Evolutionary conservation across 2,113 vertebrate genomes (phyloP), one percentile per base, ranked within the genome.

Genomic region (Oncorhynchus keta): DNA sequence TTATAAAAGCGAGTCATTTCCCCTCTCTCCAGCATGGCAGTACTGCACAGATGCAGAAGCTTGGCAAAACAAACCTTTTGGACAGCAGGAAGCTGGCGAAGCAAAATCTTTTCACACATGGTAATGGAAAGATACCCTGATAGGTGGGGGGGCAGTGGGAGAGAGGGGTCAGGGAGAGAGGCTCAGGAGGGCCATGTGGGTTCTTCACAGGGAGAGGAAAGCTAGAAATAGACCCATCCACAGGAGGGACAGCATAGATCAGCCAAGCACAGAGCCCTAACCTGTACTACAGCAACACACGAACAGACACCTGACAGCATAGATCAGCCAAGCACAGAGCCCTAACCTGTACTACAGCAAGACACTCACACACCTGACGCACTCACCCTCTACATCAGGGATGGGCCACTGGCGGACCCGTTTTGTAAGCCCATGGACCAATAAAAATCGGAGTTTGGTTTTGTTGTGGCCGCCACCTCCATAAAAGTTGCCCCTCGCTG

Each of bases 211-310:
- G 30, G 9, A 45, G 2, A 45, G 39, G 45, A 73, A 45, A 48
- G 74, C 79, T 73, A 66, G 80, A 87, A 85, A 82, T 85, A 87
- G 78, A 64, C 35, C 39, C 71, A 74, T 76, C 76, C 76, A 76
- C 78, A 71, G 82, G 81, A 75, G 80, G 76, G 81, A 76, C 39
- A 69, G 68, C 16, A 61, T 67, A 51, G 24, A 67, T 48, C 39
- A 22, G 9, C 35, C n/a, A 67, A 32, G 39, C 39, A 45, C 39
- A 45, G 39, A 45, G 39, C 39, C 39, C 39, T 45, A 11, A 45
- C 39, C 39, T 45, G 8, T 11, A 45, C 8, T 45, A 45, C 9
- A 68, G 39, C 39, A 39, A 39, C 39, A 45, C 39, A 45, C 2
- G 0, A 12, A 45, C 39, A 45, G n/a, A n/a, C n/a, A n/a, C n/a